Conservation (phyloP, 2,888 invertebrate genomes). For the Macrosiphum euphorbiae region DNA sequence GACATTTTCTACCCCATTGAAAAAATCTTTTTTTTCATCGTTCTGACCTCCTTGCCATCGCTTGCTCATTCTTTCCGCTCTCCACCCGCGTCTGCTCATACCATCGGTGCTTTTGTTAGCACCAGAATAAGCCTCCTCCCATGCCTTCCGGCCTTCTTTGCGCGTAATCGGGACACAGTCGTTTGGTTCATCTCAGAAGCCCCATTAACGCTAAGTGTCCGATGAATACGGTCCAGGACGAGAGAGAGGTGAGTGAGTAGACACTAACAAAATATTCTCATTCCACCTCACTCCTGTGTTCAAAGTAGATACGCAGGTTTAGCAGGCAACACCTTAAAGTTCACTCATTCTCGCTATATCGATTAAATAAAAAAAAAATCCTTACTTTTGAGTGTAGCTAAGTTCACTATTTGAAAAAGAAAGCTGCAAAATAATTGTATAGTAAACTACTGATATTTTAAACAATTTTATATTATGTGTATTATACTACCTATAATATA, state of each 20-base stretch:
- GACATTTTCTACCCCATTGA: constrained; percentile 40
- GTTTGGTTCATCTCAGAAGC: constrained; percentile 45
- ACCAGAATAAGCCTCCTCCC: constrained; percentile 3
- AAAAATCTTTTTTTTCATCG: constrained; percentile 21
- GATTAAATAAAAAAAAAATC: background rate
- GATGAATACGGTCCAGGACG: background rate
- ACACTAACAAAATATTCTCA: constrained; percentile 15
- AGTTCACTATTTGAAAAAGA: background rate
- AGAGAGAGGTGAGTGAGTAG: background rate
- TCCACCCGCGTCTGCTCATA: background rate
- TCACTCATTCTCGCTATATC: background rate
- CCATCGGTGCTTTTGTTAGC: constrained; percentile 29
- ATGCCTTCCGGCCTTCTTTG: constrained; percentile 19
- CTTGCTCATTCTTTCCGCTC: background rate
- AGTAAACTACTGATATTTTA: background rate
- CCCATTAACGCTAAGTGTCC: constrained; percentile 53
- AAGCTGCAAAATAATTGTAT: background rate
- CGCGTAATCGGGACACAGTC: constrained; percentile 40
- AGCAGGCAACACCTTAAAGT: background rate
- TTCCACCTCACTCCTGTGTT: background rate
- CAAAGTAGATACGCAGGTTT: background rate
- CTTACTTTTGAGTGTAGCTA: background rate
- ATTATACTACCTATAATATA: background rate
- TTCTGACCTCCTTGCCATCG: background rate
- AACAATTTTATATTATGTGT: background rate